Base-by-base conservation (phyloP, 2,888 invertebrate genomes). In the Tinea pellionella region DNA sequence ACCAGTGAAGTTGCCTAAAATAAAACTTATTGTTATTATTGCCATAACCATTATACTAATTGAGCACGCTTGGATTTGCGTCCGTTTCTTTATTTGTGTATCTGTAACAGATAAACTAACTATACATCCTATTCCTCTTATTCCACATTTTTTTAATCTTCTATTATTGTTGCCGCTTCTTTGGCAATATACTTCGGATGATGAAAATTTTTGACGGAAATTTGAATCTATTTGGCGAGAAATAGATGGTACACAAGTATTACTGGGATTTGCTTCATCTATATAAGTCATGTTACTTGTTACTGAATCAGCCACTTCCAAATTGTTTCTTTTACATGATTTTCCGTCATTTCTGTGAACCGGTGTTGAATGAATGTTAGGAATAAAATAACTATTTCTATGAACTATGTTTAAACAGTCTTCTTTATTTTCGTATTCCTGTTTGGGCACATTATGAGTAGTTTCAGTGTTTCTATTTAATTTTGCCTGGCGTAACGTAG, bases 11-110 rank as follows among this genome's bases (percentile, higher is more conserved):
- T 87, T 87, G 61, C 87, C 85, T 72, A 88, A 77, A 72, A 88
- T 70, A 72, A 88, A 81, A 76, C 85, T 84, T 74, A 88, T 85
- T 29, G 83, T 74, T 72, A 88, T 75, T 62, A 88, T 85, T 63
- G 88, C 85, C 71, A 88, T 69, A 68, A 88, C 81, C 83, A 87
- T 86, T 69, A 87, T 77, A 77, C 84, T 86, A 76, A 87, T 84
- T 81, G 87, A 87, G 80, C 85, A 87, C 62, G 86, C 86, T 73
- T 85, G 84, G 70, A 88, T 84, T 74, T 85, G 86, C 65, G 80
- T 87, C 68, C 83, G 73, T 68, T 84, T 88, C 64, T 84, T 86
- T 47, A 84, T 73, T 61, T 81, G 76, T 66, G 77, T 82, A 66
- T 87, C 84, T 66, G 78, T 78, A 66, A 83, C 69, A 63, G 82